These are phyloP conservation scores for Porites cylindrica DNA, from an alignment of 92 coral and sea anemone genomes.

Conservation along the genomic window DNA sequence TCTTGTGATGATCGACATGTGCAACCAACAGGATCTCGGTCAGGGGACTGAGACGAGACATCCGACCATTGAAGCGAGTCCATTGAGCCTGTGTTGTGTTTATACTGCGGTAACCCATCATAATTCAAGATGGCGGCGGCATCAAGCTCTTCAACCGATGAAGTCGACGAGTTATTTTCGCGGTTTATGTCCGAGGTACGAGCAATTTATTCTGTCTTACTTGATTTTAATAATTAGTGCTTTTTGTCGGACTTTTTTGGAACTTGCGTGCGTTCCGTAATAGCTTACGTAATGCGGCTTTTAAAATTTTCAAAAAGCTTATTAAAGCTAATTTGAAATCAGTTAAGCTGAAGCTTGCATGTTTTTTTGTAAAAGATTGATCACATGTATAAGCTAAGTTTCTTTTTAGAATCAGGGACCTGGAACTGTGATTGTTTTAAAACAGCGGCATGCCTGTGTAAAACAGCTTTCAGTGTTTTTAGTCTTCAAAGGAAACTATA, in stretches of 20 bases:
- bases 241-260: too few relatives aligned
- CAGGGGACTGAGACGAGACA: conserved; percentile 16
- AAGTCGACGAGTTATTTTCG: conserved; percentile 73
- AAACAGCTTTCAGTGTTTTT: too few relatives aligned
- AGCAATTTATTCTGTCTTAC: background rate
- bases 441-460: too few relatives aligned
- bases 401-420: too few relatives aligned
- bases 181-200: conserved; percentile 89
- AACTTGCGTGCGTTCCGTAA: background rate
- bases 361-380: too few relatives aligned
- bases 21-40: conserved; percentile 55
- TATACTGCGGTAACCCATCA: background rate
- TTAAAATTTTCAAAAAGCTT: background rate
- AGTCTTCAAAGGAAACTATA: too few relatives aligned
- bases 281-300: background rate
- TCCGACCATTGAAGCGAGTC: background rate
- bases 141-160: conserved; percentile 46
- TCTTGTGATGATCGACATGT: conserved; percentile 66
- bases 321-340: too few relatives aligned
- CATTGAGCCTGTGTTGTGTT: conserved; percentile 16
- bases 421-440: too few relatives aligned
- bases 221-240: background rate
- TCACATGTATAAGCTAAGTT: too few relatives aligned
- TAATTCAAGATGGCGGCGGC: conserved; percentile 86
- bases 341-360: too few relatives aligned